Evolutionary conservation across 1,140 invertebrate genomes (phyloP).

Genomic region (Ostrea denselamellosa): DNA sequence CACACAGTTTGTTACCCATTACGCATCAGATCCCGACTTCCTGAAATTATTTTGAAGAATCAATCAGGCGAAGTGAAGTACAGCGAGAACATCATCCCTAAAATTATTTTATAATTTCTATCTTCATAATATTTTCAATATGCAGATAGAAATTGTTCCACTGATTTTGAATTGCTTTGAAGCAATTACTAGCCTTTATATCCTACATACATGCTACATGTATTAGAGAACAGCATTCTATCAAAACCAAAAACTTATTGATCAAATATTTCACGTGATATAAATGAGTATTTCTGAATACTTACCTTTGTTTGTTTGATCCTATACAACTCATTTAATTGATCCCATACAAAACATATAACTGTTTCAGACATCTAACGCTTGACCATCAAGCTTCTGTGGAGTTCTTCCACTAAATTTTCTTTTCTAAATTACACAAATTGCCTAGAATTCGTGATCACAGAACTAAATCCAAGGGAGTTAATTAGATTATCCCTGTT

Average conservation of each 20-base stretch:
- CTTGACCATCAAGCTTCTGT: not conserved
- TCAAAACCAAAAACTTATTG: not conserved
- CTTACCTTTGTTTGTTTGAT: not conserved
- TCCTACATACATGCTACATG: no score
- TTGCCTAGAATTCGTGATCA: not conserved
- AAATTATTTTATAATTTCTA: not conserved
- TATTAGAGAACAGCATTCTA: no score
- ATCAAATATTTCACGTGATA: not conserved
- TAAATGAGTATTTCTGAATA: not conserved
- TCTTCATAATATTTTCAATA: not conserved
- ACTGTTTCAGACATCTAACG: not conserved
- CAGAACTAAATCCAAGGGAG: not conserved
- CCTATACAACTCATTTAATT: not conserved
- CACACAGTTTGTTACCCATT: constrained; percentile 98
- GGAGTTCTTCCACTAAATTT: not conserved
- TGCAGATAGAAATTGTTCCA: not conserved
- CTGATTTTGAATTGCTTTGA: not conserved
- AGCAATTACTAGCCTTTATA: no score
- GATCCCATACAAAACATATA: not conserved
- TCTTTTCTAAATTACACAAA: constrained; percentile 12
- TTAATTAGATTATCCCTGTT: not conserved
- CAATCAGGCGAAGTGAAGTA: not conserved
- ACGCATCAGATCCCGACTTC: not conserved
- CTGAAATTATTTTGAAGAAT: not conserved
- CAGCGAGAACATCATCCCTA: not conserved